Evolutionary conservation across 2,888 invertebrate genomes (phyloP).

Genomic region (Malacosoma neustria): DNA sequence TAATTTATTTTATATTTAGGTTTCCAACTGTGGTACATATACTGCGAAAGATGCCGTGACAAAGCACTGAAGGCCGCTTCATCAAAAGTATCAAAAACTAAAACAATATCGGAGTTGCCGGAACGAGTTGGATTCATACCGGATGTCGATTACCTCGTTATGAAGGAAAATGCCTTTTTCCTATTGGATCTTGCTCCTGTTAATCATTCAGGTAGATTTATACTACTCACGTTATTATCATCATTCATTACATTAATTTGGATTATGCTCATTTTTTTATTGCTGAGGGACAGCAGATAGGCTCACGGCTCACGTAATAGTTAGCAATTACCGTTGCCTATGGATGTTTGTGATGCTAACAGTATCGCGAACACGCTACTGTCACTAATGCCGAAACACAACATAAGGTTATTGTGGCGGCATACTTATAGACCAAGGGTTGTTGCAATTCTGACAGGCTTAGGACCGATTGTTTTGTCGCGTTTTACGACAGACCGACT

Average conservation of each 20-base stretch:
- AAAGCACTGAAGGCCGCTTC: slow-evolving; percentile 70
- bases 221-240: no score
- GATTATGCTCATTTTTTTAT: neutral
- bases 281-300: no score
- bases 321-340: no score
- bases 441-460: no score
- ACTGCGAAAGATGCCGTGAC: slow-evolving; percentile 93
- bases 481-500: no score
- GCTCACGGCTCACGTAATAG: no score
- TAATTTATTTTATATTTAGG: slow-evolving; percentile 29
- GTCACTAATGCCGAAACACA: no score
- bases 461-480: no score
- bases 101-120: slow-evolving; percentile 26
- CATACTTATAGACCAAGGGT: no score
- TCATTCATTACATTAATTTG: neutral
- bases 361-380: no score
- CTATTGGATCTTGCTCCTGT: slow-evolving; percentile 91
- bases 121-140: slow-evolving; percentile 21
- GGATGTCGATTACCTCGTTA: slow-evolving; percentile 76
- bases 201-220: slow-evolving; percentile 64
- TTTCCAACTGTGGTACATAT: slow-evolving; percentile 90
- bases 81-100: slow-evolving; percentile 40
- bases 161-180: slow-evolving; percentile 96
- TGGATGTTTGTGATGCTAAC: no score
- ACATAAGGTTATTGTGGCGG: no score